Evolutionary conservation across 2,113 vertebrate genomes (phyloP).

Genomic region (Tringa solitaria): DNA sequence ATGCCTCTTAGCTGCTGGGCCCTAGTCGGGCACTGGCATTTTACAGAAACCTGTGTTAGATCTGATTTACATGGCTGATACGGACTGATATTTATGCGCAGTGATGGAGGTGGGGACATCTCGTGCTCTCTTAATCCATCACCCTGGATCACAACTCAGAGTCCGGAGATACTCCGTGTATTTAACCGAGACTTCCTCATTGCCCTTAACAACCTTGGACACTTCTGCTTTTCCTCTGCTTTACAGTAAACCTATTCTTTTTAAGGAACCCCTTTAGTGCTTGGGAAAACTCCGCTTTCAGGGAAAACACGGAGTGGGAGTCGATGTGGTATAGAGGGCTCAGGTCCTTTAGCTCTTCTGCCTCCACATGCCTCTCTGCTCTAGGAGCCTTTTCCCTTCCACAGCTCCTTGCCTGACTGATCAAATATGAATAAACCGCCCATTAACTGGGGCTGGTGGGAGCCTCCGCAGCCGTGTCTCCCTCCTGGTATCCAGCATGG

Average conservation of each 20-base stretch:
- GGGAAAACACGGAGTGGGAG: neutral
- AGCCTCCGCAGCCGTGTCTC: fast-evolving
- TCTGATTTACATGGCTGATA: neutral
- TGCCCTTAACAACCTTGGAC: neutral
- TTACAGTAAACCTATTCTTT: neutral
- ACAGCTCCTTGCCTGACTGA: neutral
- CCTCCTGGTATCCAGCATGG: fast-evolving
- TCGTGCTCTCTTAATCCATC: neutral
- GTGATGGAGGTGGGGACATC: neutral
- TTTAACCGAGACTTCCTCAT: neutral
- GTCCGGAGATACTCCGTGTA: neutral
- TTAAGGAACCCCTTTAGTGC: neutral
- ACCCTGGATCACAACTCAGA: neutral
- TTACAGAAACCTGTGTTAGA: neutral
- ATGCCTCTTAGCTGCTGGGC: neutral
- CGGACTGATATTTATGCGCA: neutral
- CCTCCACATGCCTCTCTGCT: neutral
- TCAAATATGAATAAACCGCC: neutral
- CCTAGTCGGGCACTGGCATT: neutral
- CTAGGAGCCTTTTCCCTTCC: neutral
- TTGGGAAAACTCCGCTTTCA: neutral
- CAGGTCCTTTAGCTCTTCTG: neutral
- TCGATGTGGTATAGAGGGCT: neutral
- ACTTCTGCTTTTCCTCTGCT: neutral
- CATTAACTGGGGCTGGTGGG: neutral